A percentile compares a stretch with the other conserved stretches of the same genome.
phyloP scores from a whole-genome alignment of 2,888 invertebrate species.

The Lutraria lutraria region DNA sequence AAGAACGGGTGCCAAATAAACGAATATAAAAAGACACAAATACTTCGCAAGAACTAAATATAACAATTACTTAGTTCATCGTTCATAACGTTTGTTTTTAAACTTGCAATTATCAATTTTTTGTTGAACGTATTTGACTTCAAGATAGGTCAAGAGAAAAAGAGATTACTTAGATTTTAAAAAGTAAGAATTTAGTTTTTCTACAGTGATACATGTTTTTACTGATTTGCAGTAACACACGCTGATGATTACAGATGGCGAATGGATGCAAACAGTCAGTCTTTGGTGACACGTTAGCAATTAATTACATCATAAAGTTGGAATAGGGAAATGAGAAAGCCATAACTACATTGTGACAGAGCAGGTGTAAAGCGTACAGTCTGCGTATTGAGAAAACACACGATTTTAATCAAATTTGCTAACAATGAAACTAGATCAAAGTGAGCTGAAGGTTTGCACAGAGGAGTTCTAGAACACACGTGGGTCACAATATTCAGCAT shows the following conservation, averaged over 20 bases:
- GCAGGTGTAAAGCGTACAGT: neutral
- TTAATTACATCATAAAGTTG: neutral
- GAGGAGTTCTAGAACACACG: neutral
- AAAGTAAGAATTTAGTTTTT: too few species aligned
- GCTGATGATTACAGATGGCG: neutral
- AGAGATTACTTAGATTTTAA: too few species aligned
- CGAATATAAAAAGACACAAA: too few species aligned
- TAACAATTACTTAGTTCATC: too few species aligned
- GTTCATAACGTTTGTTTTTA: too few species aligned
- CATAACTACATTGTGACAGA: neutral
- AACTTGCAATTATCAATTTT: too few species aligned
- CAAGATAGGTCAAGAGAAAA: too few species aligned
- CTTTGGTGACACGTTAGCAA: neutral
- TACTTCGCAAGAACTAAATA: too few species aligned
- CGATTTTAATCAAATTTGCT: slow-evolving; percentile 12
- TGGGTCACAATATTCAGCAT: neutral
- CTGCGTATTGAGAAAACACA: neutral
- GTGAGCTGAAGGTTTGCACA: neutral
- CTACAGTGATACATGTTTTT: too few species aligned
- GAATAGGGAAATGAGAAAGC: neutral
- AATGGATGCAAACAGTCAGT: neutral
- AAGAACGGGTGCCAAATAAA: too few species aligned
- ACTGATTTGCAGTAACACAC: too few species aligned
- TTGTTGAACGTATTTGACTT: too few species aligned
- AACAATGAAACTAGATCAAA: slow-evolving; percentile 20